Conservation (phyloP, 2,888 invertebrate genomes). For the Scotopteryx bipunctaria region DNA sequence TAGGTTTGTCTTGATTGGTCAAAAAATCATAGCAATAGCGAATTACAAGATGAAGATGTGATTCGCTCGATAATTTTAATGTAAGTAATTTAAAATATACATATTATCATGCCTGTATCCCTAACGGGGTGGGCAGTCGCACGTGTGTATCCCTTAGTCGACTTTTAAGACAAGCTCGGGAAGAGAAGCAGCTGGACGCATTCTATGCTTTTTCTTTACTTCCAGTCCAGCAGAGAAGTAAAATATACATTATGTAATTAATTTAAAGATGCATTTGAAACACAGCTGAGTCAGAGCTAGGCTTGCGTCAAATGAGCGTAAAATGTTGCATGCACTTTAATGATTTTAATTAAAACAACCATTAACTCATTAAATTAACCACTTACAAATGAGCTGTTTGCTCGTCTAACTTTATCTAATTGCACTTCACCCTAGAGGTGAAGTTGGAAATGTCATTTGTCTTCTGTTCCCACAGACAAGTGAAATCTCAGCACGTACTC, state of each 20-base stretch:
- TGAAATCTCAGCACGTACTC: slow-evolving; percentile 78
- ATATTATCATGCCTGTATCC: no score
- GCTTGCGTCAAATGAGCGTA: slow-evolving; percentile 31
- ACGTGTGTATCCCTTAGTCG: no score
- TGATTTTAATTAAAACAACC: slow-evolving; percentile 21
- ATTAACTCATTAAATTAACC: slow-evolving; percentile 6
- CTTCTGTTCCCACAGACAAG: slow-evolving; percentile 60
- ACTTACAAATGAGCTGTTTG: slow-evolving; percentile 27
- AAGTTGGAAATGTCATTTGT: slow-evolving; percentile 36
- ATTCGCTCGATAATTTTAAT: no score
- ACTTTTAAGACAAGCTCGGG: no score
- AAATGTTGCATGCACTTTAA: slow-evolving; percentile 29
- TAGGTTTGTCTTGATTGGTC: no score
- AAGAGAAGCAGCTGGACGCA: no score
- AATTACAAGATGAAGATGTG: no score
- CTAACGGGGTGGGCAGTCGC: no score
- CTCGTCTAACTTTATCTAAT: slow-evolving; percentile 1
- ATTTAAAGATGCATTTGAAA: background rate
- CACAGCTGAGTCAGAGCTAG: background rate
- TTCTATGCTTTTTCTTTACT: no score
- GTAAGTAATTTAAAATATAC: no score
- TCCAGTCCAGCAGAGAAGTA: no score
- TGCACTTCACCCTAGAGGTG: slow-evolving; percentile 6
- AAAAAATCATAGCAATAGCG: no score
- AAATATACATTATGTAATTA: background rate